phyloP scores from a whole-genome alignment of 2,113 vertebrate species.

The Actinemys pallida region DNA sequence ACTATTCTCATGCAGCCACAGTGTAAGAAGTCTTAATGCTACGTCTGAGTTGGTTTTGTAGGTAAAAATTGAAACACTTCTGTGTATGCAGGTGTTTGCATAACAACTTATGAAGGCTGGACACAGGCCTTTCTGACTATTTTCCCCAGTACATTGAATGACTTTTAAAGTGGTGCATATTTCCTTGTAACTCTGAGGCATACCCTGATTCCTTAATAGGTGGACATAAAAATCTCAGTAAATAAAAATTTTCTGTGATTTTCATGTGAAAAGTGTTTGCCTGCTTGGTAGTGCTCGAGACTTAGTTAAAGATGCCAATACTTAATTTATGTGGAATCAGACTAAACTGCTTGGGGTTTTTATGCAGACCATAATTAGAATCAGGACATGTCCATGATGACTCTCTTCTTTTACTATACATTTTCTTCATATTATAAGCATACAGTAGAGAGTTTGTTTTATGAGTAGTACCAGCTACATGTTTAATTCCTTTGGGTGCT shows the following conservation, averaged over 20 bases:
- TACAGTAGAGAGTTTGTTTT: constrained; percentile 36
- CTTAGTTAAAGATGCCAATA: neutral
- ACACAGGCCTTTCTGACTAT: neutral
- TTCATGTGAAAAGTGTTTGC: neutral
- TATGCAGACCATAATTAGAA: neutral
- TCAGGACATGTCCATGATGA: neutral
- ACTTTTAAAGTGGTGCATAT: neutral
- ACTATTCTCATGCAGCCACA: fast-evolving
- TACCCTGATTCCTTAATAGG: neutral
- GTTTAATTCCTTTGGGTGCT: neutral
- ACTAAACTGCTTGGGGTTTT: neutral
- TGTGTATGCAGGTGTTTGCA: neutral
- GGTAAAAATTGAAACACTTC: neutral
- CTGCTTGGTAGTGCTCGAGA: neutral
- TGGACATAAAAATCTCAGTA: neutral
- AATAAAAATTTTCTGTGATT: neutral
- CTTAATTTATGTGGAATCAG: neutral
- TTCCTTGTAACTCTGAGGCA: neutral
- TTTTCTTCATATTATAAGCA: constrained; percentile 37
- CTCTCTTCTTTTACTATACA: neutral
- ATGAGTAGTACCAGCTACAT: neutral
- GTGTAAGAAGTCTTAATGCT: neutral
- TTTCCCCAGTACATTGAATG: neutral
- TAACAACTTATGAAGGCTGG: neutral
- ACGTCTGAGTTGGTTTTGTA: neutral